Evolutionary conservation across 2,113 vertebrate genomes (phyloP).

Genomic region (Mola mola): DNA sequence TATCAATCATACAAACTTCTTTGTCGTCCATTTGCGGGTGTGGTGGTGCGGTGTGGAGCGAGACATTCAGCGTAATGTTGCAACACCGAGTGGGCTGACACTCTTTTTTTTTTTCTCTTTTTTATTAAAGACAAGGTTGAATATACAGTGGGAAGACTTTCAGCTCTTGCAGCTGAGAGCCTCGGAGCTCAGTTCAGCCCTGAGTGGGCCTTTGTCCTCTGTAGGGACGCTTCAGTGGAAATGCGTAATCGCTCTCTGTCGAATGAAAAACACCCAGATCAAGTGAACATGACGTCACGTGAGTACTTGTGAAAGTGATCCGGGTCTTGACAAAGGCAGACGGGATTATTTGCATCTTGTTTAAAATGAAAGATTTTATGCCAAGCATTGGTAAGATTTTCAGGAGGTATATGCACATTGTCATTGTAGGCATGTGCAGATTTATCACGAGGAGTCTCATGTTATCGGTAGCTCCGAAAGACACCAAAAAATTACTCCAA

Average conservation of each 20-base stretch:
- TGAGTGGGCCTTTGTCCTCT: constrained; percentile 55
- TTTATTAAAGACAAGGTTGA: constrained; percentile 44
- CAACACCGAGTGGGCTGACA: constrained; percentile 44
- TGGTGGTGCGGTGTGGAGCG: constrained; percentile 49
- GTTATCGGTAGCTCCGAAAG: too few species aligned
- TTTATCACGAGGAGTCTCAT: too few species aligned
- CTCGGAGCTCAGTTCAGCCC: constrained; percentile 2
- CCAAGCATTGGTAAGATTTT: too few species aligned
- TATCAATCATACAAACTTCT: constrained; percentile 63
- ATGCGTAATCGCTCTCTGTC: constrained; percentile 38
- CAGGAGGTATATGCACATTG: too few species aligned
- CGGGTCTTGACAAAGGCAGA: too few species aligned
- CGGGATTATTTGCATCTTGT: too few species aligned
- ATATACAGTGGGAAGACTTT: constrained; percentile 39
- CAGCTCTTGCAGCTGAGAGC: constrained; percentile 12
- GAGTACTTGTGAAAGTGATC: too few species aligned
- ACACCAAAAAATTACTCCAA: too few species aligned
- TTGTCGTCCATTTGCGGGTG: constrained; percentile 53
- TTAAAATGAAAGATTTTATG: too few species aligned
- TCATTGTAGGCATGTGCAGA: too few species aligned
- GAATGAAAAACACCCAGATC: constrained; percentile 26
- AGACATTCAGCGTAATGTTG: constrained; percentile 3
- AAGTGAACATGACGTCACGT: constrained; percentile 15
- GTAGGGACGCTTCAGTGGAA: constrained; percentile 53
- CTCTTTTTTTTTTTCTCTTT: constrained; percentile 53